A percentile compares a stretch with the other conserved stretches of the same genome.
phyloP scores from a whole-genome alignment of 2,888 invertebrate genomes.

The Rugalucina vietnamica region DNA sequence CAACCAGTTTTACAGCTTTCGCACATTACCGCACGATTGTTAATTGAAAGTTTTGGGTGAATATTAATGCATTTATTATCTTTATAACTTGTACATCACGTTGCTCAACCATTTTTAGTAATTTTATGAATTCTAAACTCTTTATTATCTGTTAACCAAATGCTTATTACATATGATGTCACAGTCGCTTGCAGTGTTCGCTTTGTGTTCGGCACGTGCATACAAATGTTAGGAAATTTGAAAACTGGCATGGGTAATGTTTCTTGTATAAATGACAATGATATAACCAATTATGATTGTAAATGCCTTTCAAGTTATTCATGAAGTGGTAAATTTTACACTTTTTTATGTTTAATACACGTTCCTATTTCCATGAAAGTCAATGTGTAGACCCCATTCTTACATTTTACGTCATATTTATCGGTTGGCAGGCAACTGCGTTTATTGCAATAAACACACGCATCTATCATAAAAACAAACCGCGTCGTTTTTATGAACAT shows the following conservation, averaged over 20 bases:
- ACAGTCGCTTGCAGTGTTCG: not conserved
- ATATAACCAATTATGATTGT: not conserved
- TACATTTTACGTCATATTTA: not conserved
- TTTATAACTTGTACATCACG: not conserved
- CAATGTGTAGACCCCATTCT: not conserved
- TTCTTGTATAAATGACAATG: not conserved
- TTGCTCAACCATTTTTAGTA: not conserved
- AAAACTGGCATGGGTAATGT: not conserved
- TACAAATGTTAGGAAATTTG: not conserved
- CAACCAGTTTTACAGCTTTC: not conserved
- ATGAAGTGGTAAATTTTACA: not conserved
- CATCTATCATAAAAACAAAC: not conserved
- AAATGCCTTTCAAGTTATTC: constrained; percentile 1
- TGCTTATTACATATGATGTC: not conserved
- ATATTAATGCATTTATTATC: not conserved
- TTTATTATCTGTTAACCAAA: not conserved
- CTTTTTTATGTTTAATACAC: not conserved
- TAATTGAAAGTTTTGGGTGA: not conserved
- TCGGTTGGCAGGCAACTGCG: not conserved
- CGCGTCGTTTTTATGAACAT: not conserved
- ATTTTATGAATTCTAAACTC: not conserved
- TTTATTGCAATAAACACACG: not conserved
- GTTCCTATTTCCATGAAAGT: not conserved
- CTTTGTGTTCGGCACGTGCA: not conserved
- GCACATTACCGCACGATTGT: not conserved